Conservation (phyloP, 2,113 vertebrate species). For the Microcebus lehilahytsara region DNA sequence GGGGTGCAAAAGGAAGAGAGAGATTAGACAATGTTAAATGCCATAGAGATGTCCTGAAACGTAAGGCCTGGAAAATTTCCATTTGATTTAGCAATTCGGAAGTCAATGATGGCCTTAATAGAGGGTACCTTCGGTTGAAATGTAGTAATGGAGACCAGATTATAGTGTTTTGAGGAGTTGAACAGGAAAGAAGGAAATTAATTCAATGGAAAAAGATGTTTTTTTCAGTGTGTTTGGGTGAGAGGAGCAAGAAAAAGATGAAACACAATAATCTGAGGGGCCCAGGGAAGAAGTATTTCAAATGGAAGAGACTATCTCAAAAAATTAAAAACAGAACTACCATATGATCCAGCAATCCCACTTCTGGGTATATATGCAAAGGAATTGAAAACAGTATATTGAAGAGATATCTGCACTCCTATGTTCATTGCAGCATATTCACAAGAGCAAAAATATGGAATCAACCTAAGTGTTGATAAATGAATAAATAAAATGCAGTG, state of each 20-base stretch:
- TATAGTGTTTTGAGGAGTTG: background rate
- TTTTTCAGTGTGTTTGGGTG: background rate
- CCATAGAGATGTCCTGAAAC: background rate
- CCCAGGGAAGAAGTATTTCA: background rate
- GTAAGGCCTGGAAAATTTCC: background rate
- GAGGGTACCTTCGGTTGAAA: background rate
- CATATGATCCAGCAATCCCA: background rate
- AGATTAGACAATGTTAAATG: background rate
- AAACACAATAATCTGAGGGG: background rate
- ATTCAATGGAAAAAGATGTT: background rate
- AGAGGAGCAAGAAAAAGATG: background rate
- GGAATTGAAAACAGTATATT: background rate
- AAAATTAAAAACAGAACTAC: background rate
- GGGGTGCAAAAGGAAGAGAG: background rate
- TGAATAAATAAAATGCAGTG: background rate
- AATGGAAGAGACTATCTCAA: background rate
- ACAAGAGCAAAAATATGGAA: background rate
- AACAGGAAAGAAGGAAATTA: background rate
- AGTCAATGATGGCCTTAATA: background rate
- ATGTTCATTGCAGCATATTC: background rate
- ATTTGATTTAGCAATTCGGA: background rate
- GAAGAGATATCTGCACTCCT: background rate
- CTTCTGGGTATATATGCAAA: background rate
- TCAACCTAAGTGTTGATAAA: background rate
- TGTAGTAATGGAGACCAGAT: background rate